A percentile compares a stretch with the other conserved stretches of the same genome.
Conservation (phyloP, 2,888 invertebrate genomes). For the Hyppa rectilinea region DNA sequence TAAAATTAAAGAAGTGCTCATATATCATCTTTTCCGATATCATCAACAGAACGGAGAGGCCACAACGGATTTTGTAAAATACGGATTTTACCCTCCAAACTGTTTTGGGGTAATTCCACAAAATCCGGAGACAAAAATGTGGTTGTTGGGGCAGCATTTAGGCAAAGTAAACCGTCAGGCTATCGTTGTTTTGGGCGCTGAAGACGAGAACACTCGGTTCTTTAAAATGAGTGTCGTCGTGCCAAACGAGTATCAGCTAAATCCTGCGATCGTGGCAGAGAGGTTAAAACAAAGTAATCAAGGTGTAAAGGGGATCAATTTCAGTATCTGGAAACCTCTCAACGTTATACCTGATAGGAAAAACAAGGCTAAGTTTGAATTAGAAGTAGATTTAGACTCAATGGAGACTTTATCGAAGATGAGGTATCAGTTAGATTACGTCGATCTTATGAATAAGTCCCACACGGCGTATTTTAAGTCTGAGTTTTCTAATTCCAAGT, state of each 20-base stretch:
- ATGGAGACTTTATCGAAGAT: slow-evolving; percentile 76
- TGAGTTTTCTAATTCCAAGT: slow-evolving; percentile 65
- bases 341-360: slow-evolving; percentile 35
- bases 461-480: slow-evolving; percentile 69
- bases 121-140: slow-evolving; percentile 79
- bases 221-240: slow-evolving; percentile 74
- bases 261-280: slow-evolving; percentile 68
- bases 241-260: slow-evolving; percentile 59
- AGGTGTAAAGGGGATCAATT: slow-evolving; percentile 81
- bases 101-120: slow-evolving; percentile 81
- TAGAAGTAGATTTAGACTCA: slow-evolving; percentile 82
- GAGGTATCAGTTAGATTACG: slow-evolving; percentile 78
- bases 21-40: slow-evolving; percentile 81
- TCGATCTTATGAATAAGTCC: slow-evolving; percentile 60
- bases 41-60: slow-evolving; percentile 72
- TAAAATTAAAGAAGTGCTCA: slow-evolving; percentile 82
- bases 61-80: slow-evolving; percentile 81
- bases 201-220: slow-evolving; percentile 72
- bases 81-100: slow-evolving; percentile 79
- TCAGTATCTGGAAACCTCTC: slow-evolving; percentile 78
- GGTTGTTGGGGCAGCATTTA: slow-evolving; percentile 78
- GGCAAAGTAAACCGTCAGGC: slow-evolving; percentile 74
- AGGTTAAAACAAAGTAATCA: slow-evolving; percentile 78
- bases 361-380: slow-evolving; percentile 58
- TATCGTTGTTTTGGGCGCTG: slow-evolving; percentile 75